Evolutionary conservation across 2,888 invertebrate genomes (phyloP).

Genomic region (Vandiemenella viatica): DNA sequence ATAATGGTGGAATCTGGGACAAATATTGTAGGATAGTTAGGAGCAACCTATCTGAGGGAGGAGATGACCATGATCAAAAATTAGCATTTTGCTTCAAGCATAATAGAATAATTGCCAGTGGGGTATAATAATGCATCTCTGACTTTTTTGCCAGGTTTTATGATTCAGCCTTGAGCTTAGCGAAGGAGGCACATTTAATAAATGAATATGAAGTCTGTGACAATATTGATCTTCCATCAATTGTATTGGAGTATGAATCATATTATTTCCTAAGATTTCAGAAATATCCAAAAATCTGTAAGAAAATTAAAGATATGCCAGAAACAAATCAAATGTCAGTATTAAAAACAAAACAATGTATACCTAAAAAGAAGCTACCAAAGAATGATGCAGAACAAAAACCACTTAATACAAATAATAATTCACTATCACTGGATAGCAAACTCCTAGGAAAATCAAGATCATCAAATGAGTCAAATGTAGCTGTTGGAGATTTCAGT

Average conservation of each 20-base stretch:
- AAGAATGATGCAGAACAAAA: neutral
- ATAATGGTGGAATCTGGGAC: too few relatives aligned
- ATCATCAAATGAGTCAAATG: too few relatives aligned
- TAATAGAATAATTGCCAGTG: too few relatives aligned
- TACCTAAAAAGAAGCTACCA: neutral
- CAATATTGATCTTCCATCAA: constrained; percentile 76
- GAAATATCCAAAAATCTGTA: constrained; percentile 69
- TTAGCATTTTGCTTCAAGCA: too few relatives aligned
- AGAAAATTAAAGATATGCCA: constrained; percentile 27
- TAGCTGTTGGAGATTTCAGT: too few relatives aligned
- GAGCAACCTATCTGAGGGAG: too few relatives aligned
- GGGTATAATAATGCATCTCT: too few relatives aligned
- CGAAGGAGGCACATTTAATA: constrained; percentile 52
- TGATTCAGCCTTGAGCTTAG: neutral
- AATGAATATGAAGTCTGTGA: constrained; percentile 66
- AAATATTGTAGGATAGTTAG: too few relatives aligned
- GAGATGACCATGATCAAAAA: too few relatives aligned
- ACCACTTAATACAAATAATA: neutral
- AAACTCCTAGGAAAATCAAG: neutral
- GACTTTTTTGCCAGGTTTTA: neutral
- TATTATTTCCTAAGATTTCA: constrained; percentile 76
- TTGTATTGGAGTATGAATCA: constrained; percentile 76
- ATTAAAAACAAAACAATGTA: neutral
- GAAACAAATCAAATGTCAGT: neutral
- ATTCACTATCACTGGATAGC: neutral